These are phyloP conservation scores for Gracilinanus agilis DNA, from an alignment of 2,113 vertebrate species.

Conservation along the genomic window DNA sequence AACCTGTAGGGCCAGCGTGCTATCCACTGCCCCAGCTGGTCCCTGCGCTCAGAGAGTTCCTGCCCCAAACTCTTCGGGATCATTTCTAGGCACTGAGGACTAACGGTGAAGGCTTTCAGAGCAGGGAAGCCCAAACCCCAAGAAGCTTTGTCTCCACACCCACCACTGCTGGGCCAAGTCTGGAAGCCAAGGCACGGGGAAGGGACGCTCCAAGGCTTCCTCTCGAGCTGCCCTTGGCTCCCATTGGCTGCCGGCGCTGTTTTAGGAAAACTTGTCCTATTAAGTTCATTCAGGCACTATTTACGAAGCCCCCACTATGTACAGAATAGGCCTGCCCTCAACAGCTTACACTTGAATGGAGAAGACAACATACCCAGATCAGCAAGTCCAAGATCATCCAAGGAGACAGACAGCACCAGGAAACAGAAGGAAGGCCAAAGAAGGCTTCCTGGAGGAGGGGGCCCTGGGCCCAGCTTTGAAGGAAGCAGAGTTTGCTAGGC, in stretches of 20 bases:
- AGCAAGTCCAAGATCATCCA: no score
- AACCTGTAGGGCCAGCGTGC: no score
- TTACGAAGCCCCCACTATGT: not conserved
- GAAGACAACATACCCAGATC: rapidly evolving
- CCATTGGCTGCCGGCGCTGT: no score
- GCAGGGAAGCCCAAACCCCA: not conserved
- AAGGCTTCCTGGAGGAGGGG: not conserved
- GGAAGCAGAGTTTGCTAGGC: not conserved
- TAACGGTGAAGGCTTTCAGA: not conserved
- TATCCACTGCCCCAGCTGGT: no score
- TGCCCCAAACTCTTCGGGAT: not conserved
- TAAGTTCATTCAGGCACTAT: not conserved
- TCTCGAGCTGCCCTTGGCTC: not conserved
- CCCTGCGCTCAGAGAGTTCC: no score
- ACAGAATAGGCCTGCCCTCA: no score
- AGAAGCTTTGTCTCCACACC: not conserved
- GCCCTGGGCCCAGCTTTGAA: not conserved
- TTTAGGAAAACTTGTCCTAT: no score
- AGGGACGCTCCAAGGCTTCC: not conserved
- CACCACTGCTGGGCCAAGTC: no score
- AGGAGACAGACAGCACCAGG: not conserved
- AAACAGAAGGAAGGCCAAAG: not conserved
- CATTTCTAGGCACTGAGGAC: not conserved
- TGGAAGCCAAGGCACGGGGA: rapidly evolving
- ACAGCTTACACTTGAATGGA: not conserved